These are phyloP conservation scores for Lophius americanus DNA, from an alignment of 2,797 vertebrate species.

Conservation along the genomic window DNA sequence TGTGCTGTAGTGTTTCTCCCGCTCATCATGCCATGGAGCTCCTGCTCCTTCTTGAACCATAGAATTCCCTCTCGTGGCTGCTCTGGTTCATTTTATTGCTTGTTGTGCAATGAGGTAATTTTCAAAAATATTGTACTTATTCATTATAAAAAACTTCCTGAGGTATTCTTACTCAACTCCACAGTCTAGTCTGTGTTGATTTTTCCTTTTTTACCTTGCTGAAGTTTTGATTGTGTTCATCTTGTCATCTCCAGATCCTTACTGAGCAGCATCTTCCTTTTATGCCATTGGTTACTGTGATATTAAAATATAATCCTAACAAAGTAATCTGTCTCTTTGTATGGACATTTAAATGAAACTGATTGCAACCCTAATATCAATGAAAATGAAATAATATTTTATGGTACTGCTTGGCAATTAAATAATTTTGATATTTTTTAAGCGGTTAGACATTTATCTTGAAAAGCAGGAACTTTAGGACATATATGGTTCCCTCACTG, in stretches of 20 bases:
- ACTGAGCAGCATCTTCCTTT: background rate
- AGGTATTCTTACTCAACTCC: too few species aligned
- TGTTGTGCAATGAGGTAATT: too few species aligned
- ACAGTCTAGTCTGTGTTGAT: background rate
- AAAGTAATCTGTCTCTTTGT: background rate
- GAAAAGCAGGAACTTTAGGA: background rate
- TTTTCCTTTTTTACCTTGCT: constrained; percentile 1
- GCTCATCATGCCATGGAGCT: too few species aligned
- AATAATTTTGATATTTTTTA: background rate
- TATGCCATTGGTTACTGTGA: background rate
- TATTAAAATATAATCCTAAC: too few species aligned
- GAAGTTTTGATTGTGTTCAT: background rate
- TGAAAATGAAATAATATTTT: background rate
- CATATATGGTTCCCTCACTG: background rate
- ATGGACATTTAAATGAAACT: background rate
- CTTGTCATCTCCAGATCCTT: background rate
- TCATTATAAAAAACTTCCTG: too few species aligned
- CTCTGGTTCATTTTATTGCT: too few species aligned
- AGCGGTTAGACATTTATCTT: background rate
- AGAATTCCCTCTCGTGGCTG: too few species aligned
- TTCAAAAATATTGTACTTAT: too few species aligned
- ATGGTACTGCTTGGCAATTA: background rate
- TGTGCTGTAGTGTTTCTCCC: too few species aligned
- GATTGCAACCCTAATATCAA: background rate
- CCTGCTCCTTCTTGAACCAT: too few species aligned